Evolutionary conservation across 2,113 vertebrate genomes (phyloP).

Genomic region (Nymphicus hollandicus): DNA sequence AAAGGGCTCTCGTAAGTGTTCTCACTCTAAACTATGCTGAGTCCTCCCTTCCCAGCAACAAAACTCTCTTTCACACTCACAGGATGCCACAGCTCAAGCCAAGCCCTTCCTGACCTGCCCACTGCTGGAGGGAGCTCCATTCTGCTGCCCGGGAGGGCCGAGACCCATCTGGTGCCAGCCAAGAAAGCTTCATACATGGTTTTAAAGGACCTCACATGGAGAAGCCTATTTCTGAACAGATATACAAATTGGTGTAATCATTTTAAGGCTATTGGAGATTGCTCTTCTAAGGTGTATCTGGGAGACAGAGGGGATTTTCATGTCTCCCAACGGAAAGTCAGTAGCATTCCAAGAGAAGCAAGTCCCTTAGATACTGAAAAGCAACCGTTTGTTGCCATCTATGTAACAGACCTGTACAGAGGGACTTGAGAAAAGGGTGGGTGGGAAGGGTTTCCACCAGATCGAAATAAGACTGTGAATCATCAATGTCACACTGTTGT

Average conservation of each 20-base stretch:
- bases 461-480: slow-evolving; percentile 11
- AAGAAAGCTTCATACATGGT: neutral
- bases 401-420: neutral
- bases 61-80: neutral
- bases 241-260: neutral
- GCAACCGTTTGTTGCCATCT: neutral
- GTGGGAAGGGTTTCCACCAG: slow-evolving; percentile 9
- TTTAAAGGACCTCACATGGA: neutral
- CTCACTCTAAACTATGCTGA: neutral
- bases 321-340: neutral
- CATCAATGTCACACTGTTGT: neutral
- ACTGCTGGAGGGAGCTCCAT: neutral
- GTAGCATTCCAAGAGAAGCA: neutral
- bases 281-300: neutral
- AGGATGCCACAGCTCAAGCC: neutral
- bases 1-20: neutral
- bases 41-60: neutral
- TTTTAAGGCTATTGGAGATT: neutral
- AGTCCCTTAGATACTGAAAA: neutral
- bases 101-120: neutral
- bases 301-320: neutral
- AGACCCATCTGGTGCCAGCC: neutral
- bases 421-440: slow-evolving; percentile 15
- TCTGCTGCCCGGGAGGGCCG: neutral
- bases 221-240: neutral